Conservation (phyloP, 2,888 invertebrate genomes). For the Cosmia pyralina region DNA sequence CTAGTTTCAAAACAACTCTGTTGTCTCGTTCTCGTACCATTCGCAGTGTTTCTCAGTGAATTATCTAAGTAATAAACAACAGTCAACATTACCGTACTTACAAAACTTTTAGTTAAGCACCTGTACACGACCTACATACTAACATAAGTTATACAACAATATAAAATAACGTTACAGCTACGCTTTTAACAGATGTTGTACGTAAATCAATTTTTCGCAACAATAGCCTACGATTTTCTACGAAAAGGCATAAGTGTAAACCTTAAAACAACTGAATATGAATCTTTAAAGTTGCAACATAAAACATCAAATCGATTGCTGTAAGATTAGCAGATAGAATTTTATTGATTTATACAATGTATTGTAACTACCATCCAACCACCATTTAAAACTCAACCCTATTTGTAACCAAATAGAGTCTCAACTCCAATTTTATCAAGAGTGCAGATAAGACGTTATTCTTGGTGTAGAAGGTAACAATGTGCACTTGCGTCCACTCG, state of each 20-base stretch:
- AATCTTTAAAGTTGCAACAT: slow-evolving; percentile 47
- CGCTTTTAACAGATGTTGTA: slow-evolving; percentile 83
- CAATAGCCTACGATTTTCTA: slow-evolving; percentile 72
- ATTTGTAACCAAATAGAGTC: rapidly evolving
- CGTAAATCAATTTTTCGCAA: slow-evolving; percentile 90
- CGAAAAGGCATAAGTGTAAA: slow-evolving; percentile 51
- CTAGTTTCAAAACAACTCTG: slow-evolving; percentile 39
- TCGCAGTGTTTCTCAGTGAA: slow-evolving; percentile 47
- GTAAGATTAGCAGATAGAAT: slow-evolving; percentile 54
- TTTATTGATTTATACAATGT: slow-evolving; percentile 36
- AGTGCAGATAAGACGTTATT: slow-evolving; percentile 56
- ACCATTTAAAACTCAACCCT: slow-evolving; percentile 25
- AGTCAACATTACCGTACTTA: slow-evolving; percentile 49
- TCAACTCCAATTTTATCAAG: background rate
- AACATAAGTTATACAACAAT: slow-evolving; percentile 72
- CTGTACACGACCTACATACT: slow-evolving; percentile 68
- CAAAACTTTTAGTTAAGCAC: slow-evolving; percentile 61
- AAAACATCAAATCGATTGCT: slow-evolving; percentile 56
- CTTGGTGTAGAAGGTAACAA: slow-evolving; percentile 75
- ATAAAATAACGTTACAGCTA: slow-evolving; percentile 73
- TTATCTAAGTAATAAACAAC: slow-evolving; percentile 53
- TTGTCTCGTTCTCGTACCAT: slow-evolving; percentile 13
- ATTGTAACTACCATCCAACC: background rate
- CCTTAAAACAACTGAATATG: slow-evolving; percentile 32
- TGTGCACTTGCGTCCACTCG: slow-evolving; percentile 85